phyloP scores from a whole-genome alignment of 2,113 vertebrate genomes.

The Perca fluviatilis region DNA sequence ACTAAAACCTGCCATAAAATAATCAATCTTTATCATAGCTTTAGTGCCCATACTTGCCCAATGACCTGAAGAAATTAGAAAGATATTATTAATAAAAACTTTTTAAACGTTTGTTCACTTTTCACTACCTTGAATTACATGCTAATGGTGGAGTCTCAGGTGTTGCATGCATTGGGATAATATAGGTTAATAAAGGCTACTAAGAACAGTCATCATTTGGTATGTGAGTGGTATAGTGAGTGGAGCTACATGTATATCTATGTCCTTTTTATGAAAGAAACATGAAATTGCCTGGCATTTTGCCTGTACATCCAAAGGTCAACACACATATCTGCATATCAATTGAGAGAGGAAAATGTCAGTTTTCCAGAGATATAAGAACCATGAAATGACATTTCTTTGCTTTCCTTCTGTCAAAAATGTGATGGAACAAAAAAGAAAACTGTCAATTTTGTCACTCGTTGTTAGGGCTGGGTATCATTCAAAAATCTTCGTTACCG shows the following conservation, averaged over 20 bases:
- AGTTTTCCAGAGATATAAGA: not conserved
- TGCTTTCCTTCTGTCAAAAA: not conserved
- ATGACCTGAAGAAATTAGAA: not conserved
- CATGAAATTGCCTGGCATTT: not conserved
- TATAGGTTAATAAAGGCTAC: not conserved
- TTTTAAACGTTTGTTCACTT: too few species aligned
- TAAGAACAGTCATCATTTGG: not conserved
- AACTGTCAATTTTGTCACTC: not conserved
- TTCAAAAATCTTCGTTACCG: too few species aligned
- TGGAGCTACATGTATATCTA: not conserved
- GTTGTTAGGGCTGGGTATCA: too few species aligned
- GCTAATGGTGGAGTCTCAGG: not conserved
- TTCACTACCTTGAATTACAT: not conserved
- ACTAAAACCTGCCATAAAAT: not conserved
- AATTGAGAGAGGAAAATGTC: not conserved
- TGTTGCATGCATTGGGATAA: not conserved
- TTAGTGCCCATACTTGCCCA: not conserved
- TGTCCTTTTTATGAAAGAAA: not conserved
- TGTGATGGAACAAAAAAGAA: not conserved
- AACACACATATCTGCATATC: constrained; percentile 4
- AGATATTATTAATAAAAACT: not conserved
- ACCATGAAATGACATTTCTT: not conserved
- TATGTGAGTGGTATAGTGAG: not conserved
- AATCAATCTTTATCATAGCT: not conserved
- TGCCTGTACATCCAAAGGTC: constrained; percentile 5